Conservation (phyloP, 1,140 invertebrate genomes). For the Drosophila willistoni region DNA sequence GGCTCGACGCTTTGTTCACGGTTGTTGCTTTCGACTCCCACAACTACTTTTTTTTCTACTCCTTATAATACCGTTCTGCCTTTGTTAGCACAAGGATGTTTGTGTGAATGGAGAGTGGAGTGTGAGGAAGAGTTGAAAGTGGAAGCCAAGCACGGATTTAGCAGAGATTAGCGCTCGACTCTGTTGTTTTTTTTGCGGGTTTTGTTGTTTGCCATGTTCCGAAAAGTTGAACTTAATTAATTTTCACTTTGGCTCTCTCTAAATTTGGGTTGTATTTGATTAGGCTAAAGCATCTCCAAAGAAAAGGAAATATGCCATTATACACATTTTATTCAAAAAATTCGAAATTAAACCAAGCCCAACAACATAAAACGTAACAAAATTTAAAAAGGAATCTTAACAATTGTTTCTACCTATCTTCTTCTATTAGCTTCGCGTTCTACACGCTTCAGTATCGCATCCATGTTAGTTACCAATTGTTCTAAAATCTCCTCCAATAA, state of each 20-base stretch:
- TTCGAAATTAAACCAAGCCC: neutral
- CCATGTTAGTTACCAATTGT: slow-evolving; percentile 66
- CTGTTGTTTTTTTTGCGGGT: slow-evolving; percentile 41
- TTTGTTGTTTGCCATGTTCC: slow-evolving; percentile 27
- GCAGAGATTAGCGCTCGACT: slow-evolving; percentile 59
- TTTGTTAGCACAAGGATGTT: slow-evolving; percentile 40
- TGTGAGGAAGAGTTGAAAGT: slow-evolving; percentile 1
- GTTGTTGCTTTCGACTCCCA: slow-evolving; percentile 37
- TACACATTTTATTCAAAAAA: slow-evolving; percentile 17
- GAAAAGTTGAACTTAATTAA: slow-evolving; percentile 61
- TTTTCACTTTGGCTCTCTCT: slow-evolving; percentile 50
- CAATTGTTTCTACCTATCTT: slow-evolving; percentile 5
- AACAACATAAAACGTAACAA: neutral
- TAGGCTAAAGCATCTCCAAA: slow-evolving; percentile 3
- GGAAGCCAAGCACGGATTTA: slow-evolving; percentile 35
- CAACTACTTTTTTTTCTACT: neutral
- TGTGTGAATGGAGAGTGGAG: no score
- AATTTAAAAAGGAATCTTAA: neutral
- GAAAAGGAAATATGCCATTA: neutral
- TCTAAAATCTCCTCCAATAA: slow-evolving; percentile 72
- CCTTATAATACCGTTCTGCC: slow-evolving; percentile 38
- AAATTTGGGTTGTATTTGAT: slow-evolving; percentile 13
- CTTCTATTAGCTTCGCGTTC: slow-evolving; percentile 37
- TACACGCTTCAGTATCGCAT: slow-evolving; percentile 64
- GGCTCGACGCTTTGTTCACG: slow-evolving; percentile 49